Evolutionary conservation across 2,113 vertebrate species (phyloP).

Genomic region (Mus spicilegus): DNA sequence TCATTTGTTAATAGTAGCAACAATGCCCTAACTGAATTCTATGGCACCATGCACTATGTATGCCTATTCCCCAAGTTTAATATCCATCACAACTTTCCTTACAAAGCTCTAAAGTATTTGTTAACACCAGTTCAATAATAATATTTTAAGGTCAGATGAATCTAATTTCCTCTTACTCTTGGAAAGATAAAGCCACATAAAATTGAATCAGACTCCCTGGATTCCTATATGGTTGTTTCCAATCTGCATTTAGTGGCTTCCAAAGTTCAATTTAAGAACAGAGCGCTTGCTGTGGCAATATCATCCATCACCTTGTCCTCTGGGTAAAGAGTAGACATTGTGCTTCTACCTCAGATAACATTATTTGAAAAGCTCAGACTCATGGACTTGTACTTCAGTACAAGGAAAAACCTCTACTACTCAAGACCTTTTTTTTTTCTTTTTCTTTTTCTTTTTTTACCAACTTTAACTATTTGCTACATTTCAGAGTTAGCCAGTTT

Average conservation of each 20-base stretch:
- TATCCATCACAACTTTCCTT: neutral
- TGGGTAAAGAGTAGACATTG: neutral
- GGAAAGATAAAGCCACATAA: constrained; percentile 51
- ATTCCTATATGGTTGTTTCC: constrained; percentile 34
- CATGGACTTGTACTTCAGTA: neutral
- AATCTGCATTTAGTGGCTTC: constrained; percentile 49
- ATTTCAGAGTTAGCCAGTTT: neutral
- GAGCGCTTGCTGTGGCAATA: neutral
- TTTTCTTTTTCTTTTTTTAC: neutral
- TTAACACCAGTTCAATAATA: constrained; percentile 44
- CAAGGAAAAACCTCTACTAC: neutral
- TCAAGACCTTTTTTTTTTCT: neutral
- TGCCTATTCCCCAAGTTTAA: neutral
- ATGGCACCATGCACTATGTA: neutral
- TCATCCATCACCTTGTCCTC: constrained; percentile 31
- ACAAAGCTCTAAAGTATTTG: constrained; percentile 45
- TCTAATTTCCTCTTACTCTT: constrained; percentile 56
- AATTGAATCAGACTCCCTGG: neutral
- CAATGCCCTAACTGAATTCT: neutral
- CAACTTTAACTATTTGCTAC: neutral
- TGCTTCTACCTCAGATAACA: neutral
- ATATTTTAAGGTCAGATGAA: constrained; percentile 24
- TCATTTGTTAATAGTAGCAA: constrained; percentile 16
- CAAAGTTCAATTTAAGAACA: neutral
- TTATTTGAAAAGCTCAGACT: neutral